Conservation (phyloP, 2,797 vertebrate genomes). For the Helicolenus hilgendorfi region DNA sequence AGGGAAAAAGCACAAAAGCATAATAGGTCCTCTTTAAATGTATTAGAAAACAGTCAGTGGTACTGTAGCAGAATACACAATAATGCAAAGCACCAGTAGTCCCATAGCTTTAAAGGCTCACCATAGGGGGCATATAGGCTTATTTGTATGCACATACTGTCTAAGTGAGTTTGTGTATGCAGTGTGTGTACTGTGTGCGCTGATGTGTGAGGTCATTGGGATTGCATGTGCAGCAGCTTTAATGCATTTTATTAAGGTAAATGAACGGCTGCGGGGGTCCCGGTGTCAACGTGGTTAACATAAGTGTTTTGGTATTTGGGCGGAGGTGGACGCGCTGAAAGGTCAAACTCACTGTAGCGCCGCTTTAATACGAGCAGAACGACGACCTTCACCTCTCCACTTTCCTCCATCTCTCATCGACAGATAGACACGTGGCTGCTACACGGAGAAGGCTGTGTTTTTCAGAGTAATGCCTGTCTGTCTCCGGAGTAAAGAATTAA, state of each 20-base stretch:
- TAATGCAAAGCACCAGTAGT: not conserved
- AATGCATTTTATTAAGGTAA: constrained; percentile 54
- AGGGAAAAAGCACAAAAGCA: too few species aligned
- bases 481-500: constrained; percentile 1
- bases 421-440: not conserved
- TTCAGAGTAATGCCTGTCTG: not conserved
- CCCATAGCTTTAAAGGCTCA: not conserved
- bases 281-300: constrained; percentile 63
- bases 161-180: constrained; percentile 7
- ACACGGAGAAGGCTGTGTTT: not conserved
- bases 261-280: constrained; percentile 17
- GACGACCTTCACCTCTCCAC: constrained; percentile 38
- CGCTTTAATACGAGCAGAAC: constrained; percentile 40
- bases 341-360: constrained; percentile 48
- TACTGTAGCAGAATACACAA: not conserved
- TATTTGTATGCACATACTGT: not conserved
- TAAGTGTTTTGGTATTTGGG: constrained; percentile 64
- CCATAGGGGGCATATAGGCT: not conserved
- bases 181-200: not conserved
- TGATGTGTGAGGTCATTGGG: not conserved
- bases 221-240: constrained; percentile 14
- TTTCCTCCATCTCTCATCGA: constrained; percentile 10
- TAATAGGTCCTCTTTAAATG: too few species aligned
- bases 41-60: not conserved
- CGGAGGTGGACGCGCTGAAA: constrained; percentile 59